Conservation (phyloP, 2,797 vertebrate genomes). For the Sebastes matsubarae region DNA sequence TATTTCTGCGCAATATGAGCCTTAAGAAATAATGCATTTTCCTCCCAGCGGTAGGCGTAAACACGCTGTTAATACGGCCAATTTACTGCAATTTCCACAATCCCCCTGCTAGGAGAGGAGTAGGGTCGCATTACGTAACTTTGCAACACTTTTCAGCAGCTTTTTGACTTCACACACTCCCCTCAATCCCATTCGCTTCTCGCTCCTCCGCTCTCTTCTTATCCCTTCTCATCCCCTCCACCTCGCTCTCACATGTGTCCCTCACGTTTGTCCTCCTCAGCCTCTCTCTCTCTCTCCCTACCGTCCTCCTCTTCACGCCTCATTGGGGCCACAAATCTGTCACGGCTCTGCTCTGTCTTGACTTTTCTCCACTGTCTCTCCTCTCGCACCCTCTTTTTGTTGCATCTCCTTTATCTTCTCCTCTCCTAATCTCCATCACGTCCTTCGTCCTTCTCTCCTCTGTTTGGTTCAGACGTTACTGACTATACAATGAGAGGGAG, state of each 20-base stretch:
- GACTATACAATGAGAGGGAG: neutral
- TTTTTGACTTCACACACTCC: constrained; percentile 25
- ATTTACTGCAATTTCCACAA: constrained; percentile 23
- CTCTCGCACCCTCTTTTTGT: neutral
- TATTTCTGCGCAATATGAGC: neutral
- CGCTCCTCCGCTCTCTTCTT: constrained; percentile 4
- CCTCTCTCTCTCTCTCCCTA: neutral
- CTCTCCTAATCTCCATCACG: constrained; percentile 20
- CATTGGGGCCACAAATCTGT: constrained; percentile 43
- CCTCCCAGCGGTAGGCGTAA: constrained; percentile 22
- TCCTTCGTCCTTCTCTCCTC: neutral
- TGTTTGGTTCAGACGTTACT: neutral
- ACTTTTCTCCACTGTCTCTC: neutral
- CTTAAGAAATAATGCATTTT: constrained; percentile 9
- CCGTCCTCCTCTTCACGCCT: constrained; percentile 20
- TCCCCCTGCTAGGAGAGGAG: neutral
- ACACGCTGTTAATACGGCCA: constrained; percentile 18
- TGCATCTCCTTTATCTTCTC: constrained; percentile 2
- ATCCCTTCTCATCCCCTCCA: constrained; percentile 35
- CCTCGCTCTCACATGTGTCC: constrained; percentile 16
- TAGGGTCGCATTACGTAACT: neutral
- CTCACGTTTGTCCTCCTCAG: constrained; percentile 29
- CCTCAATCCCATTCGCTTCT: constrained; percentile 5
- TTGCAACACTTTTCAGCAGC: constrained; percentile 30
- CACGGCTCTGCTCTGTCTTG: constrained; percentile 33